Evolutionary conservation across 2,888 invertebrate species (phyloP), one percentile per base, ranked within the genome.

Genomic region (Tuberolachnus salignus): DNA sequence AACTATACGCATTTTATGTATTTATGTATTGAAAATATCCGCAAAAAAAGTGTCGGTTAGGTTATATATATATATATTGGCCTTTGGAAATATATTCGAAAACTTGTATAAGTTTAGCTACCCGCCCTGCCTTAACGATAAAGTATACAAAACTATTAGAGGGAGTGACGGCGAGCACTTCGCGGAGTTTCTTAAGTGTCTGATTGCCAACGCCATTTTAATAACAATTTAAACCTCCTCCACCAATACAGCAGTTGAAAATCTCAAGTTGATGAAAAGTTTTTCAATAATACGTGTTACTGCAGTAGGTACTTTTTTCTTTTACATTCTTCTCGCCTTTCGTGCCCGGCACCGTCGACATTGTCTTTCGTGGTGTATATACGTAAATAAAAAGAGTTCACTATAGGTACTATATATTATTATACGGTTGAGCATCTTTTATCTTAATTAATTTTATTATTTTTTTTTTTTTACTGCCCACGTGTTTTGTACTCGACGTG

Each of bases 271-370:
- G 3, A 19, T 26, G 16, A 46, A 75, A 75, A 75, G 75, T 75
- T 75, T 75, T 75, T 67, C 66, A 75, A 67, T 75, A 75, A 75
- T 66, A 75, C 66, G 57, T 49, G 57, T 74, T 74, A 64, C n/a
- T 34, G 63, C 42, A 34, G 14, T 74, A n/a, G n/a, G n/a, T n/a
- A n/a, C 19, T 53, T 73, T 53, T 21, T 21, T 42, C 3, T 10
- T 53, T 42, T 23, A 51, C 63, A 64, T 63, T 73, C 34, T 51
- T 8, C 42, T 55, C 16, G 21, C 14, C 21, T 16, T 53, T 53
- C 21, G 26, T 26, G n/a, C 16, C 21, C 14, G 8, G 10, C 42
- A 23, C 44, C 42, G 70, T 21, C 61, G 19, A 49, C 49, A 63
- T 51, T 19, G 34, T 16, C 14, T 73, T 34, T 51, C 3, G 34